A percentile compares a stretch with the other conserved stretches of the same genome.
Evolutionary conservation across 2,888 invertebrate genomes (phyloP).

Genomic region (Drosophila pegasa): DNA sequence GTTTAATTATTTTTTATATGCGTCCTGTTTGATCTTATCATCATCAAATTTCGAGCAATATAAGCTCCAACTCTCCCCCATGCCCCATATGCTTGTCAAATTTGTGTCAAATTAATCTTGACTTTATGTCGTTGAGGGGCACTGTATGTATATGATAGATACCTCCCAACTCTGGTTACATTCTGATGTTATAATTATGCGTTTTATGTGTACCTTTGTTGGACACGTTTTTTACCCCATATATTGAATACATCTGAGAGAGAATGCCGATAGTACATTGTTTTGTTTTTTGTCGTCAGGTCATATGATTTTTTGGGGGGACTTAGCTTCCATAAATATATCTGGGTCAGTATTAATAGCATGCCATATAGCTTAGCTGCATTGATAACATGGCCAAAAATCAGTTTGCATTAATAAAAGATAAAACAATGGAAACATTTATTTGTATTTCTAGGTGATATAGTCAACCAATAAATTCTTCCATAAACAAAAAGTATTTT

Average conservation of each 20-base stretch:
- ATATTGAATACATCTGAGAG: slow-evolving; percentile 14
- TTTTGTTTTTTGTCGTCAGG: background rate
- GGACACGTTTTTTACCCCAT: slow-evolving; percentile 17
- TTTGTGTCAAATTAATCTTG: slow-evolving; percentile 73
- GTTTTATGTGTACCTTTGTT: slow-evolving; percentile 35
- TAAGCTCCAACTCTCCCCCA: slow-evolving; percentile 9
- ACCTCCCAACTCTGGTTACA: slow-evolving; percentile 26
- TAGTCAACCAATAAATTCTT: too few relatives aligned
- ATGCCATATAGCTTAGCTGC: background rate
- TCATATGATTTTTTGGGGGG: background rate
- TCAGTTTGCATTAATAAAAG: background rate
- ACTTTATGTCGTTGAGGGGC: slow-evolving; percentile 8
- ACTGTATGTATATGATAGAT: background rate
- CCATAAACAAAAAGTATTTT: background rate
- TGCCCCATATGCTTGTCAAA: slow-evolving; percentile 65
- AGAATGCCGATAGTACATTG: slow-evolving; percentile 7
- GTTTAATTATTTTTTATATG: slow-evolving; percentile 68
- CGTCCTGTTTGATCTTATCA: slow-evolving; percentile 52
- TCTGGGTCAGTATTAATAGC: background rate
- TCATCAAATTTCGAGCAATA: slow-evolving; percentile 15
- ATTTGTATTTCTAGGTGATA: background rate
- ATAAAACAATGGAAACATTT: slow-evolving; percentile 2
- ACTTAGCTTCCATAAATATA: background rate
- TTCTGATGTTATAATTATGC: slow-evolving; percentile 26
- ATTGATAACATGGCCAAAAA: slow-evolving; percentile 1